A percentile compares a stretch with the other conserved stretches of the same genome.
phyloP scores from a whole-genome alignment of 2,888 invertebrate species.

The Dasysyrphus tricinctus region DNA sequence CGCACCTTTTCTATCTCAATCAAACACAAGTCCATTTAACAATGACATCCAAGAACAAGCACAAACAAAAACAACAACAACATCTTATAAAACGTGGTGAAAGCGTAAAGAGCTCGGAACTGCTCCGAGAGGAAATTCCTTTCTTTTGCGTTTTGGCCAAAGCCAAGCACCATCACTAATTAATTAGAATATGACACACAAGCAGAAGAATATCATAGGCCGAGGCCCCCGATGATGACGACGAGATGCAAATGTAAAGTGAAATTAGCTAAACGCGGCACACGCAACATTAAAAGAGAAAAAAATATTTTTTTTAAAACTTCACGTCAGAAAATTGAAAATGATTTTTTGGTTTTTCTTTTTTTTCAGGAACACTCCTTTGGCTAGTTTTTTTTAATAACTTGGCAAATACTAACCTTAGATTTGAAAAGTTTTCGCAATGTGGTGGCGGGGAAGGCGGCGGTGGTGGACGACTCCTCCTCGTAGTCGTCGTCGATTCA shows the following conservation, averaged over 20 bases:
- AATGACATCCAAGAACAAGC: background rate
- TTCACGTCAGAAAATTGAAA: background rate
- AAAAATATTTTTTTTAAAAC: background rate
- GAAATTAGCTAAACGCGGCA: constrained; percentile 67
- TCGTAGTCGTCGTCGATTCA: constrained; percentile 27
- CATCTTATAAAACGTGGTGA: constrained; percentile 53
- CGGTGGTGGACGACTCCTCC: constrained; percentile 43
- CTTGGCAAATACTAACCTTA: constrained; percentile 70
- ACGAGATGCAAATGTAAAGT: constrained; percentile 52
- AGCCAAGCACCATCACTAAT: constrained; percentile 18
- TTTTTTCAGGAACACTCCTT: background rate
- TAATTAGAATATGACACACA: constrained; percentile 70
- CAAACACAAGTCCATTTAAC: constrained; percentile 12
- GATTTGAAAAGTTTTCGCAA: constrained; percentile 56
- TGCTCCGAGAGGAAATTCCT: constrained; percentile 32
- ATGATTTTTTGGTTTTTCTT: constrained; percentile 1
- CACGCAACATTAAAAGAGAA: constrained; percentile 50
- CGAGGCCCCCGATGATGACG: constrained; percentile 33
- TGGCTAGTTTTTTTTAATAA: constrained; percentile 6
- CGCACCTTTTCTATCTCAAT: background rate
- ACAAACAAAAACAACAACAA: constrained; percentile 25
- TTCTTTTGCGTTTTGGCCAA: constrained; percentile 25
- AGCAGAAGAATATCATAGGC: constrained; percentile 48
- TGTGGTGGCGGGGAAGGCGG: constrained; percentile 34
- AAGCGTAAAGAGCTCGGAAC: constrained; percentile 37